Conservation (phyloP, 2,797 vertebrate species). For the Vultur gryphus region DNA sequence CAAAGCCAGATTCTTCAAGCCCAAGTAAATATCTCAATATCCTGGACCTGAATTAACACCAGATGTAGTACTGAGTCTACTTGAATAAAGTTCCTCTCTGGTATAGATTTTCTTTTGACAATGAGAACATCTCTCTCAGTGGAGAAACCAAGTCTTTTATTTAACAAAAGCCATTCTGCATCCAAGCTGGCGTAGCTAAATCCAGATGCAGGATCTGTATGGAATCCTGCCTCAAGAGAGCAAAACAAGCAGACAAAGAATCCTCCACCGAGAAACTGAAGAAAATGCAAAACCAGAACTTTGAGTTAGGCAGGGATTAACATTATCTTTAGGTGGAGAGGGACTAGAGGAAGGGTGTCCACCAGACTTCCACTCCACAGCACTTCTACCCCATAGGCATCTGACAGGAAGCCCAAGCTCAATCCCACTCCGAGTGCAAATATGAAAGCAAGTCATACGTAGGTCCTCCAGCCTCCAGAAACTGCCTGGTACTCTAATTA, state of each 20-base stretch:
- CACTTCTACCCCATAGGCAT: neutral
- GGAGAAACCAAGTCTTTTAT: neutral
- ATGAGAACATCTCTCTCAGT: neutral
- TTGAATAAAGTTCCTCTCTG: neutral
- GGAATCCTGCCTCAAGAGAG: neutral
- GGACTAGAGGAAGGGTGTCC: neutral
- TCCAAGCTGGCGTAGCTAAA: neutral
- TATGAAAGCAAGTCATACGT: neutral
- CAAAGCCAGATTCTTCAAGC: neutral
- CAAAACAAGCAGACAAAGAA: neutral
- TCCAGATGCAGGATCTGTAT: neutral
- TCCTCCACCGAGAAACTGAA: neutral
- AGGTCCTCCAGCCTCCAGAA: neutral
- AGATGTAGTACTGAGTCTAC: neutral
- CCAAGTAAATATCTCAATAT: neutral
- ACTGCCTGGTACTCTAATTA: neutral
- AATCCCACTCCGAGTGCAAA: neutral
- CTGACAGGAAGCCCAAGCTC: neutral
- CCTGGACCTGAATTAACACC: neutral
- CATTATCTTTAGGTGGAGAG: neutral
- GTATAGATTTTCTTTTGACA: neutral
- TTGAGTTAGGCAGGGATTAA: neutral
- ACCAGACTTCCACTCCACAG: neutral
- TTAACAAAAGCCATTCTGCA: neutral
- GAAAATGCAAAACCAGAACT: neutral